Percentiles rank a stretch among this genome's conserved stretches.
Evolutionary conservation across 2,113 vertebrate species (phyloP).

Genomic region (Solea senegalensis): DNA sequence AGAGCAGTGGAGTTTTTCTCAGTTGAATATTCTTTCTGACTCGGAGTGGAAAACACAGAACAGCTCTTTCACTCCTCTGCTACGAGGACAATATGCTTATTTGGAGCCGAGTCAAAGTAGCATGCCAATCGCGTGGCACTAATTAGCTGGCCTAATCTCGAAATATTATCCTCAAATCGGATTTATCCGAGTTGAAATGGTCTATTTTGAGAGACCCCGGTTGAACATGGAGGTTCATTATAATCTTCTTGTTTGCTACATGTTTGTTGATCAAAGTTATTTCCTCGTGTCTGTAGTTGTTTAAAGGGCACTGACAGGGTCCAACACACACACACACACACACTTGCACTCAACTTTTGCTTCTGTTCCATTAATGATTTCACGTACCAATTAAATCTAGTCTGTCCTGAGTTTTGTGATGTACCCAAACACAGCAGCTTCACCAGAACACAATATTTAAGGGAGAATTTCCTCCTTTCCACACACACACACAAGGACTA

Average conservation of each 20-base stretch:
- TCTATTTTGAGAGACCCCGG: constrained; percentile 73
- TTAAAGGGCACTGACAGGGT: constrained; percentile 71
- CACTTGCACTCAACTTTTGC: constrained; percentile 28
- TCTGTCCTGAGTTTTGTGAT: constrained; percentile 57
- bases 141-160: constrained; percentile 77
- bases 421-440: constrained; percentile 45
- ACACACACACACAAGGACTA: constrained; percentile 37
- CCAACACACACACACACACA: constrained; percentile 40
- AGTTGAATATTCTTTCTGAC: constrained; percentile 52
- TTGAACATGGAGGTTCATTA: constrained; percentile 75
- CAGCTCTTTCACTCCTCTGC: constrained; percentile 43
- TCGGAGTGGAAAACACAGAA: constrained; percentile 60
- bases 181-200: constrained; percentile 70
- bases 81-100: constrained; percentile 76
- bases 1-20: constrained; percentile 62
- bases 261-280: constrained; percentile 77
- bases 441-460: constrained; percentile 69
- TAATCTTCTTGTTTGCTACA: constrained; percentile 76
- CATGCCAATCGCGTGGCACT: constrained; percentile 66
- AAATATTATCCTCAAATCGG: constrained; percentile 72
- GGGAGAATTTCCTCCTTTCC: constrained; percentile 42
- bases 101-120: constrained; percentile 65
- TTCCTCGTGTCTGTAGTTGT: constrained; percentile 72
- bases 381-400: constrained; percentile 70
- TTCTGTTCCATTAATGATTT: constrained; percentile 72